Evolutionary conservation across 2,797 vertebrate genomes (phyloP).

Genomic region (Lindbergichthys nudifrons): DNA sequence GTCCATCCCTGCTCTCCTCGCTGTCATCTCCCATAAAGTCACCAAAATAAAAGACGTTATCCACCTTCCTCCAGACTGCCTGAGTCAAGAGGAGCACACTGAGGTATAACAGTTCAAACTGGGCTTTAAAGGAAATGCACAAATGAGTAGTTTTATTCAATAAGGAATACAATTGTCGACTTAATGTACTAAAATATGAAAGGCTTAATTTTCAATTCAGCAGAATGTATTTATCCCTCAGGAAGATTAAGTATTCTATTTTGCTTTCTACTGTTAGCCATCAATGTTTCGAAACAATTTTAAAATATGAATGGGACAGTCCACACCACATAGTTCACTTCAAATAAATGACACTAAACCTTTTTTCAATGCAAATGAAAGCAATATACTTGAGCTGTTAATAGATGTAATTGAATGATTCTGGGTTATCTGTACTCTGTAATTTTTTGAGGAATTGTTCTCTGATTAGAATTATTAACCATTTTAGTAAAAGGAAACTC

Average conservation of each 20-base stretch:
- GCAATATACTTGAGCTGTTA: neutral
- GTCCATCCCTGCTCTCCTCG: slow-evolving; percentile 85
- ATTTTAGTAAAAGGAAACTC: neutral
- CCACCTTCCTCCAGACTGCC: slow-evolving; percentile 65
- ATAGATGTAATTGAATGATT: too few relatives aligned
- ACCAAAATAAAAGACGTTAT: slow-evolving; percentile 58
- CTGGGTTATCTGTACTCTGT: too few relatives aligned
- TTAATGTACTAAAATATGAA: neutral
- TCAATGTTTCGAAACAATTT: neutral
- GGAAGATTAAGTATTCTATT: neutral
- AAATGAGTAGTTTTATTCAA: neutral
- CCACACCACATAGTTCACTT: neutral
- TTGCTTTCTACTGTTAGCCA: neutral
- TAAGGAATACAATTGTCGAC: neutral
- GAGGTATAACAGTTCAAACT: slow-evolving; percentile 68
- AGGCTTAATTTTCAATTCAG: neutral
- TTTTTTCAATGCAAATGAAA: neutral
- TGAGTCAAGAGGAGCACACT: slow-evolving; percentile 69
- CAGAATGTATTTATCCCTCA: neutral
- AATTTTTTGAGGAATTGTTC: neutral
- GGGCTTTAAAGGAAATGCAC: neutral
- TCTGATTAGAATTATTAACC: neutral
- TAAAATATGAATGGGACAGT: neutral
- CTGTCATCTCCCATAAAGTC: slow-evolving; percentile 81
- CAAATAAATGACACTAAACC: neutral